phyloP scores from a whole-genome alignment of 2,797 vertebrate genomes.

The Acanthurus leucopareius region DNA sequence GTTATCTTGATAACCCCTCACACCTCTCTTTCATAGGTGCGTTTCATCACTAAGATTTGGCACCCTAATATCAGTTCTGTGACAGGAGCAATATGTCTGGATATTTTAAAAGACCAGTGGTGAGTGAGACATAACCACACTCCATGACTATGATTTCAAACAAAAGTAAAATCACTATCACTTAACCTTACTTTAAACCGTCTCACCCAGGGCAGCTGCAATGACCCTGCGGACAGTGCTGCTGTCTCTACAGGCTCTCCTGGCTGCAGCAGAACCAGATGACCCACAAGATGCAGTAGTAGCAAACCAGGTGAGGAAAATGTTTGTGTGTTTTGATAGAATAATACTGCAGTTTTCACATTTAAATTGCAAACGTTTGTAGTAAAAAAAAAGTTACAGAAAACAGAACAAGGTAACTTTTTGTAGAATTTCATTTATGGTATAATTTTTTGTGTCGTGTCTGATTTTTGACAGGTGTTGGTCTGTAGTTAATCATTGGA shows the following conservation, averaged over 20 bases:
- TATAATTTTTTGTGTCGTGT: neutral
- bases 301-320: constrained; percentile 93
- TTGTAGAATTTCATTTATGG: neutral
- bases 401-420: neutral
- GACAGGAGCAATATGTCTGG: constrained; percentile 99
- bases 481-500: neutral
- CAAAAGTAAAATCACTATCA: too few species aligned
- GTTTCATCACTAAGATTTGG: constrained; percentile 99
- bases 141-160: neutral
- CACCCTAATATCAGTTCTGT: constrained; percentile 99
- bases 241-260: constrained; percentile 96
- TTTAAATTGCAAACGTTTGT: neutral
- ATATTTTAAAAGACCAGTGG: constrained; percentile 99
- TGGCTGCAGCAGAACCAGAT: constrained; percentile 98
- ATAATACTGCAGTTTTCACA: too few species aligned
- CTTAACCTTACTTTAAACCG: neutral
- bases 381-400: neutral
- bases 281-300: constrained; percentile 99
- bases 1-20: constrained; percentile 9
- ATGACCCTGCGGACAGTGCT: constrained; percentile 99
- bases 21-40: constrained; percentile 87
- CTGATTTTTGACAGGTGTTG: neutral
- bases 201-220: constrained; percentile 93
- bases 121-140: constrained; percentile 81
- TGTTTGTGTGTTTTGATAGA: neutral